Evolutionary conservation across 2,113 vertebrate genomes (phyloP), one percentile per base, ranked within the genome.

Genomic region (Oryzias javanicus): DNA sequence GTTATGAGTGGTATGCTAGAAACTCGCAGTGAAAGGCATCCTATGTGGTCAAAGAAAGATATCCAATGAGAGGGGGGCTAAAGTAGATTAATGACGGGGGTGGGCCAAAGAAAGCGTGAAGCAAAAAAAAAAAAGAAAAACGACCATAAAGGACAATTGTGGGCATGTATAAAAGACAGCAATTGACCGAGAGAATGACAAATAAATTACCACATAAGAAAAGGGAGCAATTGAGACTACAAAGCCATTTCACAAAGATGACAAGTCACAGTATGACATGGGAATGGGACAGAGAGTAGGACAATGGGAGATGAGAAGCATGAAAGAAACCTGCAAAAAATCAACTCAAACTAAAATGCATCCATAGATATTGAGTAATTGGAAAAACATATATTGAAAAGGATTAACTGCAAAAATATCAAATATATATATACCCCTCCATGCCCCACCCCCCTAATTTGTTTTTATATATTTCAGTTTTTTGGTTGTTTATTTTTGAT

Each of bases 11-110:
- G 10, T 15, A 54, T 55, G 70, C 56, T 65, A 22, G 25, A 76
- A 56, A 42, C 50, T 44, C 66, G 35, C 58, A 27, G 12, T 55
- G 47, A 54, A 35, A 6, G 48, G 25, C 55, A 42, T 64, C 54
- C 0, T 17, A 6, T 64, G 57, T 29, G 42, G 22, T 40, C 5
- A 0, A n/a, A 57, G 52, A 6, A 22, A 48, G 18, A 49, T 45
- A 6, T 16, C 41, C 44, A 35, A 35, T 27, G n/a, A 35, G 8
- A 14, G 24, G 20, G n/a, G 15, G 20, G 16, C 29, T 1, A 42
- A 49, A 44, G 49, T 53, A 27, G 63, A 72, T 82, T 63, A 69
- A 75, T 72, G 12, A 66, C 55, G 24, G 29, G 40, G 62, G 41
- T n/a, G 18, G 17, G 42, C 42, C 40, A 47, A 42, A 63, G 24